phyloP scores from a whole-genome alignment of 2,888 invertebrate species.

The Coleophora deauratella region DNA sequence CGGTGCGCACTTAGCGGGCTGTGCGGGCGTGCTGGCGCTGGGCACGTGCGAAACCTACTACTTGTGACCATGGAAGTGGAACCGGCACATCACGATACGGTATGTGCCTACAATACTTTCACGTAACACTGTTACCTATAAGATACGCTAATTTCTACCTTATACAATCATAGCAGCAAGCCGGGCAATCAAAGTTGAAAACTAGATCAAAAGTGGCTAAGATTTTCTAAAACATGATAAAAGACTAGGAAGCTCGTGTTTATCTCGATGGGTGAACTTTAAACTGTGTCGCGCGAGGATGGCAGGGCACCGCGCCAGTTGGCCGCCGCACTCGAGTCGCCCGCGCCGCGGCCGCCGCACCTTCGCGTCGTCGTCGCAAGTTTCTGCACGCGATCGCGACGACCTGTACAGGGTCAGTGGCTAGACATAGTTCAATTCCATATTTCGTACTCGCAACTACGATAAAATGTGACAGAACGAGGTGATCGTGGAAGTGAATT shows the following conservation, averaged over 20 bases:
- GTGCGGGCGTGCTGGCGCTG: too few relatives aligned
- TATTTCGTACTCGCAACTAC: too few relatives aligned
- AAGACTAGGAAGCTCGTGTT: too few relatives aligned
- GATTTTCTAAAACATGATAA: too few relatives aligned
- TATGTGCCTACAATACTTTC: constrained; percentile 28
- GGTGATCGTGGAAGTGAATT: too few relatives aligned
- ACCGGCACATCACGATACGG: constrained; percentile 29
- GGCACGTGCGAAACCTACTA: too few relatives aligned
- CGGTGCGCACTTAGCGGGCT: constrained; percentile 32
- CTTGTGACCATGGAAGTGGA: constrained; percentile 28
- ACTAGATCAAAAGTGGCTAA: too few relatives aligned
- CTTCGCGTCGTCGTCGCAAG: constrained; percentile 11
- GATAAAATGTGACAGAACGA: too few relatives aligned
- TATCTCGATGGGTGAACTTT: constrained; percentile 44
- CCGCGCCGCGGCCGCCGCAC: constrained; percentile 25
- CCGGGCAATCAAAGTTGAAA: too few relatives aligned
- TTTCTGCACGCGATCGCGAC: constrained; percentile 28
- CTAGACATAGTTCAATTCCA: too few relatives aligned
- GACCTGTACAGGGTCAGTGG: constrained; percentile 41
- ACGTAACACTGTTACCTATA: constrained; percentile 1
- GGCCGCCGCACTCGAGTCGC: constrained; percentile 51
- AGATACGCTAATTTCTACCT: too few relatives aligned
- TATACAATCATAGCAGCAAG: too few relatives aligned
- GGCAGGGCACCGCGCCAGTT: constrained; percentile 68
- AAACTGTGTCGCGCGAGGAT: constrained; percentile 45